Evolutionary conservation across 2,113 vertebrate species (phyloP).

Genomic region (Tragulus kanchil): DNA sequence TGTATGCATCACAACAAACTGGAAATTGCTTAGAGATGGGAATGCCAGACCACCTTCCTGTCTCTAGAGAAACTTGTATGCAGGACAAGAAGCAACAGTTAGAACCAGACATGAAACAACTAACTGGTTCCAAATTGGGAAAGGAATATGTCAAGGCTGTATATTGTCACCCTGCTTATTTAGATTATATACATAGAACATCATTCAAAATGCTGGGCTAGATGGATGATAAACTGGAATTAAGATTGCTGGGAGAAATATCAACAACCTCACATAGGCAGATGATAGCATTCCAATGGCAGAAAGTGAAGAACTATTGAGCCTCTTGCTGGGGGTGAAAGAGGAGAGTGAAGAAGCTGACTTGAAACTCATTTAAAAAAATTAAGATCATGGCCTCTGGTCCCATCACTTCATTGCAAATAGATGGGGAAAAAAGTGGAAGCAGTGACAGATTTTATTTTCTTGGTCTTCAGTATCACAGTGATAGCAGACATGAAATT

Average conservation of each 20-base stretch:
- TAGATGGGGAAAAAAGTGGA: neutral
- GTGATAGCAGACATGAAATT: neutral
- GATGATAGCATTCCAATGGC: neutral
- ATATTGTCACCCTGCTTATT: neutral
- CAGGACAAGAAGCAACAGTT: neutral
- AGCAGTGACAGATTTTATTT: neutral
- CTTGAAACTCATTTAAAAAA: neutral
- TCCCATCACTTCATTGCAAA: neutral
- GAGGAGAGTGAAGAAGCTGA: neutral
- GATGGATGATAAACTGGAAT: neutral
- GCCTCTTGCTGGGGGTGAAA: neutral
- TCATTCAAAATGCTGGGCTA: neutral
- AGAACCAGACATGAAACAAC: neutral
- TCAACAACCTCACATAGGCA: neutral
- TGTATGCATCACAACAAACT: neutral
- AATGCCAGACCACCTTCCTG: neutral
- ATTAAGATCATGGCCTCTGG: neutral
- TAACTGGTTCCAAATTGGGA: neutral
- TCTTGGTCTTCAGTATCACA: neutral
- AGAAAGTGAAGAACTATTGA: neutral
- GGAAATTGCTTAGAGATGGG: neutral
- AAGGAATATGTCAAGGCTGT: neutral
- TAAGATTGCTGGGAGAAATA: neutral
- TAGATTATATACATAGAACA: neutral
- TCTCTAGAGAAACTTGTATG: neutral